A percentile compares a stretch with the other conserved stretches of the same genome.
These are phyloP conservation scores for Drosophila varians DNA, from an alignment of 1,140 invertebrate species.

Conservation along the genomic window DNA sequence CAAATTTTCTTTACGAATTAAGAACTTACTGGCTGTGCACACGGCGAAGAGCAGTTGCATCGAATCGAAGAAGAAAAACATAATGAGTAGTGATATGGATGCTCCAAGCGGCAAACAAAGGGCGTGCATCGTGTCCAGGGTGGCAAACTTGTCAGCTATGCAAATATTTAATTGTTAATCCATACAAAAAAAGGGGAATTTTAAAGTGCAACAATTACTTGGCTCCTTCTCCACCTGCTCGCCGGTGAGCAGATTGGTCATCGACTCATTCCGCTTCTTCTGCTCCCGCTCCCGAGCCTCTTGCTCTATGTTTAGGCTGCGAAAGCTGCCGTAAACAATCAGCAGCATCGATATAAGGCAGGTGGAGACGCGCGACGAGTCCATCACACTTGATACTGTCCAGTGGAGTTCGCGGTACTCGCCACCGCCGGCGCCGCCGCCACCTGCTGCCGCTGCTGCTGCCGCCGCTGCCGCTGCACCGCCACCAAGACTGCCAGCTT, in stretches of 20 bases:
- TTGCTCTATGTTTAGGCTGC: slow-evolving; percentile 96
- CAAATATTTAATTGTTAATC: slow-evolving; percentile 22
- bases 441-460: slow-evolving; percentile 28
- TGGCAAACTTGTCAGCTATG: slow-evolving; percentile 84
- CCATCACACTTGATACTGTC: slow-evolving; percentile 96
- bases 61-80: slow-evolving; percentile 99
- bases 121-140: slow-evolving; percentile 98
- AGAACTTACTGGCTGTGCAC: slow-evolving; percentile 95
- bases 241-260: slow-evolving; percentile 85
- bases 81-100: slow-evolving; percentile 96
- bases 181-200: not conserved
- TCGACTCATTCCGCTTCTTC: slow-evolving; percentile 86
- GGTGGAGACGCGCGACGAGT: slow-evolving; percentile 96
- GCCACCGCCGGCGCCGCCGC: slow-evolving; percentile 37
- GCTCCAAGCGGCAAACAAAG: slow-evolving; percentile 97
- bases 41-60: slow-evolving; percentile 99
- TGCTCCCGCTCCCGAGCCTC: slow-evolving; percentile 94
- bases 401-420: slow-evolving; percentile 87
- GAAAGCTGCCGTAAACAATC: slow-evolving; percentile 98
- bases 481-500: slow-evolving; percentile 59
- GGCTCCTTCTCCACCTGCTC: slow-evolving; percentile 79
- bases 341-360: slow-evolving; percentile 98
- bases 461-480: slow-evolving; percentile 60
- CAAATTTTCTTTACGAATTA: not conserved
- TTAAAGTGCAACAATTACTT: slow-evolving; percentile 55